Conservation (phyloP, 2,888 invertebrate genomes). For the Dynastes tityus region DNA sequence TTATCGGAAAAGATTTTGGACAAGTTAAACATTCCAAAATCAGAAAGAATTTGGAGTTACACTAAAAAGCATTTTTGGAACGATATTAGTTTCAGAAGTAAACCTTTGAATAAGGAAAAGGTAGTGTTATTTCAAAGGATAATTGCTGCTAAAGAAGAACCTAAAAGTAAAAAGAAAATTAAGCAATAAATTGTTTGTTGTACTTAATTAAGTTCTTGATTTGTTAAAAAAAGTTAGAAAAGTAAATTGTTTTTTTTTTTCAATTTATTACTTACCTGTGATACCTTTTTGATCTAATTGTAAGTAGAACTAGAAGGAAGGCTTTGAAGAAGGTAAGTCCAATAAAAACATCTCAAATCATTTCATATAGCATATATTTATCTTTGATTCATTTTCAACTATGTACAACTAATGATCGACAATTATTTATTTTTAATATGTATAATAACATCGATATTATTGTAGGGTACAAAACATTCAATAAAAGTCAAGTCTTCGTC, state of each 20-base stretch:
- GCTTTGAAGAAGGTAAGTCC: too few species aligned
- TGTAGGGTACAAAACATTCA: conserved; percentile 64
- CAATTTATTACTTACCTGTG: not conserved
- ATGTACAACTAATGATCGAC: conserved; percentile 41
- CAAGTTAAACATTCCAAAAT: conserved; percentile 74
- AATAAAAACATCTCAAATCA: not conserved
- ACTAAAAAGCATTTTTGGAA: conserved; percentile 66
- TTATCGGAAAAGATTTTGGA: conserved; percentile 80
- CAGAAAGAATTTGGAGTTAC: conserved; percentile 73
- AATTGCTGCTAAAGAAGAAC: conserved; percentile 58
- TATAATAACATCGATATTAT: conserved; percentile 20
- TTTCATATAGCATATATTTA: conserved; percentile 30
- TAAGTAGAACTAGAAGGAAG: too few species aligned
- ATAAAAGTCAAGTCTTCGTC: conserved; percentile 40
- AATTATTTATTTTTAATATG: conserved; percentile 25
- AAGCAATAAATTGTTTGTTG: conserved; percentile 29
- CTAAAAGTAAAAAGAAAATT: conserved; percentile 47
- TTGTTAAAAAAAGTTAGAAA: not conserved
- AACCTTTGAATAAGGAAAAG: conserved; percentile 59
- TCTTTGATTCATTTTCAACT: conserved; percentile 36
- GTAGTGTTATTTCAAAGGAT: conserved; percentile 65
- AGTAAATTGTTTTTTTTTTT: not conserved
- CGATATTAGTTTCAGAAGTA: conserved; percentile 56
- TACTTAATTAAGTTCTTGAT: not conserved
- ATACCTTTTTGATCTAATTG: too few species aligned